Evolutionary conservation across 2,888 invertebrate genomes (phyloP).

Genomic region (Pilophorus perplexus): DNA sequence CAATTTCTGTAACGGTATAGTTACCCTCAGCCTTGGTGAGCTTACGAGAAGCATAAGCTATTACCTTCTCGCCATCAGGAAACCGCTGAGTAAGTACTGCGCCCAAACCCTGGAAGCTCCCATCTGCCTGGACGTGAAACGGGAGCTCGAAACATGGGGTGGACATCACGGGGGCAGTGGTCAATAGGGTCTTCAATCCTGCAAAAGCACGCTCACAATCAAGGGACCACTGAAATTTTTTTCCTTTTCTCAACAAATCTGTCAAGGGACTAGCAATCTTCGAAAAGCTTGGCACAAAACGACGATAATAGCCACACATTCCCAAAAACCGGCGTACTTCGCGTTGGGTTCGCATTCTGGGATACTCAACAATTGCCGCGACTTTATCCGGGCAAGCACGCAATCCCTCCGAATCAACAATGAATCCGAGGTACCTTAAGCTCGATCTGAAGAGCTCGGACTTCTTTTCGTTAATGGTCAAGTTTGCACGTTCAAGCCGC

Average conservation of each 20-base stretch:
- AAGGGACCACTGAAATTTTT: background rate
- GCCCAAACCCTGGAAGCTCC: conserved; percentile 30
- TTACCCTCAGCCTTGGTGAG: background rate
- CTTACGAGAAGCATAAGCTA: conserved; percentile 24
- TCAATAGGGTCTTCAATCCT: conserved; percentile 23
- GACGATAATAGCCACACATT: conserved; percentile 45
- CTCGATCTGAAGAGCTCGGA: background rate
- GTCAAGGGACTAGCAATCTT: conserved; percentile 44
- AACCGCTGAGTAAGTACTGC: conserved; percentile 26
- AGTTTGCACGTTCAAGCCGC: conserved; percentile 17
- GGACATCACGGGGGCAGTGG: conserved; percentile 40
- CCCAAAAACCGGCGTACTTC: conserved; percentile 43
- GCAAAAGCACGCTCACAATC: conserved; percentile 29
- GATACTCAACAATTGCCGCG: conserved; percentile 23
- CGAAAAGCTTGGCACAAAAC: conserved; percentile 48
- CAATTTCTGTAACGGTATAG: background rate
- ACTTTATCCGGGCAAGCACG: conserved; percentile 37
- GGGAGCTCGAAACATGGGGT: conserved; percentile 41
- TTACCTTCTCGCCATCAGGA: conserved; percentile 11
- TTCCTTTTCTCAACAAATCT: no score
- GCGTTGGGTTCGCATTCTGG: conserved; percentile 31
- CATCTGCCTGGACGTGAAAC: conserved; percentile 42
- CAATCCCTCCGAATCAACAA: conserved; percentile 37
- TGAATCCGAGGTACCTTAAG: conserved; percentile 42
- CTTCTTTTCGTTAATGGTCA: conserved; percentile 9